A percentile compares a stretch with the other conserved stretches of the same genome.
Evolutionary conservation across 2,888 invertebrate genomes (phyloP).

Genomic region (Pammene aurita): DNA sequence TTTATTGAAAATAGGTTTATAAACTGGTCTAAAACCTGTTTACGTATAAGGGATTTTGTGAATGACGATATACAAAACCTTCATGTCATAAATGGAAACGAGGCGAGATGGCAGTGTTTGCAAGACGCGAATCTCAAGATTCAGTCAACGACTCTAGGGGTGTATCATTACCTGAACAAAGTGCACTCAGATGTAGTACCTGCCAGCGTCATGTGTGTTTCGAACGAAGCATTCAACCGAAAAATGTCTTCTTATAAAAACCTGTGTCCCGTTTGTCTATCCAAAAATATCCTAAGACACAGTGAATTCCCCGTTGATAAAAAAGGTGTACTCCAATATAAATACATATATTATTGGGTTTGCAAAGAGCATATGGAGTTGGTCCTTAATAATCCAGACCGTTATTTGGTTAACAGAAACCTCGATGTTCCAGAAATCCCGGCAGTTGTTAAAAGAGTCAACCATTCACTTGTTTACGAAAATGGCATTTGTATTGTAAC

Average conservation of each 20-base stretch:
- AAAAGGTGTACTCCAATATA: conserved; percentile 82
- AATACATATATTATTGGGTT: conserved; percentile 83
- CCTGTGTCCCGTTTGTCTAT: conserved; percentile 85
- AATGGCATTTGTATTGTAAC: conserved; percentile 85
- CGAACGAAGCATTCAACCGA: conserved; percentile 78
- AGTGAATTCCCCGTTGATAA: conserved; percentile 78
- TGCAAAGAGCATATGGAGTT: conserved; percentile 79
- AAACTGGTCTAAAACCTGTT: conserved; percentile 66
- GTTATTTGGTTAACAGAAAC: conserved; percentile 57
- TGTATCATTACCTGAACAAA: conserved; percentile 80
- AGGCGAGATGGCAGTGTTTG: conserved; percentile 83
- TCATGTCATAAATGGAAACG: conserved; percentile 71
- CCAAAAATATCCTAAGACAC: conserved; percentile 58
- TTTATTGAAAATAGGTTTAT: conserved; percentile 72
- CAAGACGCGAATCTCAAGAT: conserved; percentile 66
- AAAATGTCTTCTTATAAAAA: conserved; percentile 78
- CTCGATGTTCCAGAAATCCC: conserved; percentile 80
- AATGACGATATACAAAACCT: conserved; percentile 82
- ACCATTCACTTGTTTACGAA: conserved; percentile 70
- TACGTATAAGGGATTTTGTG: conserved; percentile 76
- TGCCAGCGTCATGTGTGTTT: conserved; percentile 80
- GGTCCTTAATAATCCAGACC: conserved; percentile 73
- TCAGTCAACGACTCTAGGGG: conserved; percentile 64
- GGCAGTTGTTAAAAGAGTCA: conserved; percentile 67
- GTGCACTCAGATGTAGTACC: conserved; percentile 75